A percentile compares a stretch with the other conserved stretches of the same genome.
Conservation (phyloP, 1,140 invertebrate genomes). For the Camponotus floridanus region DNA sequence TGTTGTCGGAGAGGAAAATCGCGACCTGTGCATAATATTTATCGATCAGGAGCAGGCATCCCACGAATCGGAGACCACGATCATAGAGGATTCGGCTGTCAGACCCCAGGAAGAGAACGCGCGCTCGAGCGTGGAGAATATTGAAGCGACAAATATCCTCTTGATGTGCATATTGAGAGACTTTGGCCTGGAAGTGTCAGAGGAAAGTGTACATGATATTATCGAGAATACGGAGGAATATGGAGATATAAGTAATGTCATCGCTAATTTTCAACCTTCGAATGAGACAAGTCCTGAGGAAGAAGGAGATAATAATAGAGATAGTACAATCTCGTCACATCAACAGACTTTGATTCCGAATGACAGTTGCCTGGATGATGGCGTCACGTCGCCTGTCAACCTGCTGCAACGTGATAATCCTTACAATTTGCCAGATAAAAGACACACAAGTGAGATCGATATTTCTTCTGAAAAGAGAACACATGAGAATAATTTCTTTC, state of each 20-base stretch:
- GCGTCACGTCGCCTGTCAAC: constrained; percentile 1
- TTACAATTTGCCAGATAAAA: background rate
- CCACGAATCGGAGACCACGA: constrained; percentile 5
- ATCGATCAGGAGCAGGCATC: background rate
- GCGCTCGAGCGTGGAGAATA: background rate
- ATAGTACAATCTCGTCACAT: background rate
- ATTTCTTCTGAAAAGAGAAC: background rate
- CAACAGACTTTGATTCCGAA: background rate
- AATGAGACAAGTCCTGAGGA: background rate
- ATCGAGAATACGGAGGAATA: background rate
- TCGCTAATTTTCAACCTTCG: background rate
- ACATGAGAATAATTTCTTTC: background rate
- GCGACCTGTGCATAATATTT: constrained; percentile 23
- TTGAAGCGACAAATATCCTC: background rate
- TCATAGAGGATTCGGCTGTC: background rate
- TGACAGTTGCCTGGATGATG: background rate
- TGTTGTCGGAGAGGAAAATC: background rate
- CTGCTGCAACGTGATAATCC: background rate
- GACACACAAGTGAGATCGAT: background rate
- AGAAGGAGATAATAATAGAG: background rate
- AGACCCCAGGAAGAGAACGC: background rate
- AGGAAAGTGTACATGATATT: background rate
- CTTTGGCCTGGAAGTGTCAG: constrained; percentile 4
- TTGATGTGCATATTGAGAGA: background rate
- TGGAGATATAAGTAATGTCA: background rate